phyloP scores from a whole-genome alignment of 2,113 vertebrate species.

The Pardalotus punctatus region DNA sequence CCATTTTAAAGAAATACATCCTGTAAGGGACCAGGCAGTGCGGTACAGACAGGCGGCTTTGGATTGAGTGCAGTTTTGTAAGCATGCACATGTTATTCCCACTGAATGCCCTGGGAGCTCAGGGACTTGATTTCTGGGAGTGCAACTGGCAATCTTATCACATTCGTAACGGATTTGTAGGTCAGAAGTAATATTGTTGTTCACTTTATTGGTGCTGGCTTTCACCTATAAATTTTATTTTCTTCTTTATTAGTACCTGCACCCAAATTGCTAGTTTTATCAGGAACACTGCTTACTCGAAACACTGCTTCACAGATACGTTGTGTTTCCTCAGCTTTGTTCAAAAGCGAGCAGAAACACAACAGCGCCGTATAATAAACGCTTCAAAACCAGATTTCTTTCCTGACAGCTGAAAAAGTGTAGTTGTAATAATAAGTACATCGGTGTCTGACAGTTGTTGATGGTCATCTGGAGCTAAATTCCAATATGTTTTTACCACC shows the following conservation, averaged over 20 bases:
- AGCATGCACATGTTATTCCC: background rate
- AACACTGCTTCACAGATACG: background rate
- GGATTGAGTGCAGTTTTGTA: background rate
- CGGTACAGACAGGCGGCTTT: background rate
- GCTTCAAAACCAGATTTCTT: constrained; percentile 1
- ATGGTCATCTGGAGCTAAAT: background rate
- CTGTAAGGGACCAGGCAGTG: background rate
- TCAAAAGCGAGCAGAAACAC: background rate
- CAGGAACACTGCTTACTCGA: background rate
- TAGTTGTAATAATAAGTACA: background rate
- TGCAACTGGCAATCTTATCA: background rate
- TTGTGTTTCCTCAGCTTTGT: background rate
- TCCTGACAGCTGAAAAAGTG: constrained; percentile 7
- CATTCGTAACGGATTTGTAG: constrained; percentile 12
- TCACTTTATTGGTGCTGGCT: constrained; percentile 30
- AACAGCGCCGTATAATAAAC: background rate
- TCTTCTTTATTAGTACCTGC: background rate
- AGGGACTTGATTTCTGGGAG: background rate
- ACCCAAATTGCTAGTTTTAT: background rate
- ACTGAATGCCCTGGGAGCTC: background rate
- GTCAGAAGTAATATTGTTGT: constrained; percentile 14
- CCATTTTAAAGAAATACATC: background rate
- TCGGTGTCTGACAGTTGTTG: constrained; percentile 2
- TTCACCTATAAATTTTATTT: constrained; percentile 37
- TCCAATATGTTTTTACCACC: background rate